Base-by-base conservation (phyloP, 1,140 invertebrate genomes). In the Schmidtea mediterranea region DNA sequence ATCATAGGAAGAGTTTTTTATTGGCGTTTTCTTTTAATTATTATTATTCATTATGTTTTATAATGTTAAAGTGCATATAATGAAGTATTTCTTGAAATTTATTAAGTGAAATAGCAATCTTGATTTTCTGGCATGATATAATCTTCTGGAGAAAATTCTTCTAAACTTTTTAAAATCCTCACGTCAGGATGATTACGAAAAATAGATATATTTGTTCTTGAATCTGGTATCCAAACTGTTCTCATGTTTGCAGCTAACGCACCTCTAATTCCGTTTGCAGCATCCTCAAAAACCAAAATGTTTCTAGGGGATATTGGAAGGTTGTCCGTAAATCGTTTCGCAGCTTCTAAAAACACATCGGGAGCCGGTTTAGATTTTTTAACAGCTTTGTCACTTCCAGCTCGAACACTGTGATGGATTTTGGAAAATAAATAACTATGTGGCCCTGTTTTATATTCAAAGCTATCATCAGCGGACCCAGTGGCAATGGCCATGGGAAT, bases 271-370 rank as follows among this genome's bases (percentile, higher is more conserved):
- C 86, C 86, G 63, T 84, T 81, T 1, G 78, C 76, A 0, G 83
- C 79, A 67, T 90, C 83, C 68, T 92, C 86, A 61, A 90, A 86
- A 0, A 89, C 83, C 41, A 92, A 63, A 58, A 81, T 82, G 73
- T 40, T 48, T 16, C 21, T 32, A 2, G 21, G 16, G n/a, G 38
- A 32, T 12, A 39, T 21, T 32, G 26, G 26, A 6, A 10, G 26
- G 10, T 32, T 32, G 26, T 32, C 10, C 10, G 5, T 32, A 32
- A 32, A 32, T 32, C 26, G 26, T 32, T 6, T 6, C 3, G 26
- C 26, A 32, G 26, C 26, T 32, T 32, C 26, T 6, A 32, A 6
- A 32, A 32, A 32, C 10, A 32, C 10, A 32, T 32, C 26, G 3
- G 26, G 26, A 10, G 26, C 26, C 26, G 26, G 26, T 32, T 32